Percentiles rank a stretch among this genome's conserved stretches.
These are phyloP conservation scores for Erebia epiphron DNA, from an alignment of 2,888 invertebrate genomes.

Conservation along the genomic window DNA sequence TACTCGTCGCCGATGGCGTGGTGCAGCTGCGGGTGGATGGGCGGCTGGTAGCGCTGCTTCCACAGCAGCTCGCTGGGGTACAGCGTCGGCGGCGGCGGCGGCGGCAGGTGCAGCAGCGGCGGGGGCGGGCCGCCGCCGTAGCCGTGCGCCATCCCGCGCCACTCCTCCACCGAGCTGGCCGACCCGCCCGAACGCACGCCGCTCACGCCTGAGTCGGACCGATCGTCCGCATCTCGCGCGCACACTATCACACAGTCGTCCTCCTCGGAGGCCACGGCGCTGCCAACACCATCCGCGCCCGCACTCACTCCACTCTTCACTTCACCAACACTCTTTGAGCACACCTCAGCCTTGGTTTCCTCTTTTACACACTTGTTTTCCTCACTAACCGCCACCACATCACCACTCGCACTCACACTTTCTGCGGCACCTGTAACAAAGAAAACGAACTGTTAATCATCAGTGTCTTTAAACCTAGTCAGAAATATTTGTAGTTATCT, in stretches of 20 bases:
- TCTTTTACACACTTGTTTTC: conserved; percentile 76
- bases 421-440: conserved; percentile 74
- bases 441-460: conserved; percentile 17
- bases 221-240: conserved; percentile 82
- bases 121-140: conserved; percentile 86
- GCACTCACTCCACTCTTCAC: conserved; percentile 77
- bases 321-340: conserved; percentile 71
- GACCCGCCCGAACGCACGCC: conserved; percentile 87
- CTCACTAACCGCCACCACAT: conserved; percentile 73
- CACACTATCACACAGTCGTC: conserved; percentile 86
- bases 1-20: conserved; percentile 79
- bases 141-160: conserved; percentile 89
- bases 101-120: conserved; percentile 75
- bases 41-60: conserved; percentile 84
- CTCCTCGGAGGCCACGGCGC: conserved; percentile 83
- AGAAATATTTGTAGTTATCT: background rate
- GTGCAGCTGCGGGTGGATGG: conserved; percentile 79
- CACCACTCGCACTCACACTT: conserved; percentile 73
- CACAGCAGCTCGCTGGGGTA: conserved; percentile 83
- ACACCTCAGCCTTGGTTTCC: conserved; percentile 63
- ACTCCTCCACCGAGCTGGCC: conserved; percentile 90
- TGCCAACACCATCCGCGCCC: conserved; percentile 79
- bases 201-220: conserved; percentile 88
- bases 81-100: conserved; percentile 78
- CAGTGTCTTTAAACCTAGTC: background rate